Evolutionary conservation across 2,113 vertebrate species (phyloP).

Genomic region (Parotia lawesii): DNA sequence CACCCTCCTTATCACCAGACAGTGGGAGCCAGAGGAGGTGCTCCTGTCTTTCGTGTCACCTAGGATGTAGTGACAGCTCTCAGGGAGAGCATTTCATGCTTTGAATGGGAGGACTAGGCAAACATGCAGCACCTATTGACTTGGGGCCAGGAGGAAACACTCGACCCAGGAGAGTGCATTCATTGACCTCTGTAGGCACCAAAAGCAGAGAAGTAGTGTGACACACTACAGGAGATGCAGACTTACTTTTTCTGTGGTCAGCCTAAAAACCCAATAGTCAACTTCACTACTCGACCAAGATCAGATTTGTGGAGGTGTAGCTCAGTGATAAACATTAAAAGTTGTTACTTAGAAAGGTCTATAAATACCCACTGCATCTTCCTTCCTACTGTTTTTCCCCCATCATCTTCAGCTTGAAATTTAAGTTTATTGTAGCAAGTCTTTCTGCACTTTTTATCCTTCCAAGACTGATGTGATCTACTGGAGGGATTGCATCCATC

Average conservation of each 20-base stretch:
- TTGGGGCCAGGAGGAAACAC: conserved; percentile 2
- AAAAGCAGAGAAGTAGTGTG: background rate
- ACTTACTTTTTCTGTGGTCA: background rate
- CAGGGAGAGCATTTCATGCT: conserved; percentile 1
- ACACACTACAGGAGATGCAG: background rate
- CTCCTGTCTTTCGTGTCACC: background rate
- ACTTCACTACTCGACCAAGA: background rate
- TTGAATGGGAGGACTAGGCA: background rate
- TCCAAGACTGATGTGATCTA: background rate
- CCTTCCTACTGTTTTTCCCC: background rate
- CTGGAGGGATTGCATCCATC: background rate
- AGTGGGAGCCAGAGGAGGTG: background rate
- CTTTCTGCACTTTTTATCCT: background rate
- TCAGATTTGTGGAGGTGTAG: background rate
- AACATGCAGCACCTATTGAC: background rate
- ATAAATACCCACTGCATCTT: background rate
- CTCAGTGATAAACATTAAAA: background rate
- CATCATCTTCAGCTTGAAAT: background rate
- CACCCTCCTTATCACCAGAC: background rate
- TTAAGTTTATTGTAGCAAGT: background rate
- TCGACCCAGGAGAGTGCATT: background rate
- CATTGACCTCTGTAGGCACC: conserved; percentile 36
- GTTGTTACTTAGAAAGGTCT: background rate
- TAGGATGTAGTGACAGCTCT: background rate
- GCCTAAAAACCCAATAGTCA: background rate